Evolutionary conservation across 2,113 vertebrate species (phyloP).

Genomic region (Engystomops pustulosus): DNA sequence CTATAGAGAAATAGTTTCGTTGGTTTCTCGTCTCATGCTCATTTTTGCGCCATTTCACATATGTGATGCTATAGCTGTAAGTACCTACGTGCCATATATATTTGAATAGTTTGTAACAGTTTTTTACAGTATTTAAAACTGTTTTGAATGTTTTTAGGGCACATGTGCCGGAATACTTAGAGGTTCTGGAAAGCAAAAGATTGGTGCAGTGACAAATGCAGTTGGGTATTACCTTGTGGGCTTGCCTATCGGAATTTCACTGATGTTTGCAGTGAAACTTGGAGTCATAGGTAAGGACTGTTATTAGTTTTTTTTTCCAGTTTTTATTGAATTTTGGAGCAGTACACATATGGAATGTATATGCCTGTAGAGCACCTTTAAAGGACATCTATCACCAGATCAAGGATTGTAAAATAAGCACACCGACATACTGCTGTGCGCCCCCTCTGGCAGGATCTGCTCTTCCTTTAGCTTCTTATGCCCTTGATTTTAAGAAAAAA

Average conservation of each 20-base stretch:
- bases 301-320: neutral
- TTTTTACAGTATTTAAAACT: neutral
- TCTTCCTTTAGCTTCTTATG: too few relatives aligned
- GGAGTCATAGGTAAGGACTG: constrained; percentile 79
- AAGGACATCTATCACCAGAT: too few relatives aligned
- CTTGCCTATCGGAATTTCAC: constrained; percentile 76
- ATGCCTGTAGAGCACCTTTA: too few relatives aligned
- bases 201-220: constrained; percentile 83
- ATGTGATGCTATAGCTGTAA: constrained; percentile 74
- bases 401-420: too few relatives aligned
- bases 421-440: too few relatives aligned
- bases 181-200: constrained; percentile 87
- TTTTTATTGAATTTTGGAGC: too few relatives aligned
- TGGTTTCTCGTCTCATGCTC: constrained; percentile 72
- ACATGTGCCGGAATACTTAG: constrained; percentile 78
- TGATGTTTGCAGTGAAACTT: constrained; percentile 83
- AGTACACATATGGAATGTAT: too few relatives aligned
- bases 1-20: constrained; percentile 67
- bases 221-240: constrained; percentile 82
- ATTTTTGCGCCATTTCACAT: constrained; percentile 72
- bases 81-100: constrained; percentile 59
- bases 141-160: neutral
- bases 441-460: too few relatives aligned
- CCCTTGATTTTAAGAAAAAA: too few relatives aligned
- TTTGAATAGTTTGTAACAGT: neutral